These are phyloP conservation scores for Anomalospiza imberbis DNA, from an alignment of 2,797 vertebrate genomes.

Conservation along the genomic window DNA sequence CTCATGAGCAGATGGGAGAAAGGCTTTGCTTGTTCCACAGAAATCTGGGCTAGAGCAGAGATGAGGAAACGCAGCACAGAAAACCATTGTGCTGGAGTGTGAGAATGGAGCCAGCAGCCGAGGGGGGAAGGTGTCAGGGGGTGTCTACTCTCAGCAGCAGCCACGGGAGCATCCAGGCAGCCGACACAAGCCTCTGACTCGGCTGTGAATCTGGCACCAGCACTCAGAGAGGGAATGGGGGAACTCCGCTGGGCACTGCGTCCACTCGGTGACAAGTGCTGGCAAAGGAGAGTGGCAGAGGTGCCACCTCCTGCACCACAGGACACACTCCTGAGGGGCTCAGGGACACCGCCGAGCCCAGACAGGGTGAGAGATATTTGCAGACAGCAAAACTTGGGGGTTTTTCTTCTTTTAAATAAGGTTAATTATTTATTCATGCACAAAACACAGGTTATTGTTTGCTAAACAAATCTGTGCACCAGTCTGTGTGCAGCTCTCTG, in stretches of 20 bases:
- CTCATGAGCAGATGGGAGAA: slow-evolving; percentile 52
- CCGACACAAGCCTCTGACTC: fast-evolving
- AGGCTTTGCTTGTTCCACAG: slow-evolving; percentile 12
- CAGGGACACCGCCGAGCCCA: fast-evolving
- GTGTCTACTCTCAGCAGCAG: background rate
- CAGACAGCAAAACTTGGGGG: background rate
- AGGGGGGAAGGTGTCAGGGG: background rate
- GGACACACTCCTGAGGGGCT: fast-evolving
- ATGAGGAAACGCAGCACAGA: background rate
- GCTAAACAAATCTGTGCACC: slow-evolving; percentile 58
- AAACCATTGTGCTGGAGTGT: background rate
- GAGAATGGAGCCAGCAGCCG: background rate
- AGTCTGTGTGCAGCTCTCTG: background rate
- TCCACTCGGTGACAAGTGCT: fast-evolving
- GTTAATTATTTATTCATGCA: slow-evolving; percentile 43
- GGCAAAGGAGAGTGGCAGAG: background rate
- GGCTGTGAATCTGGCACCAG: background rate
- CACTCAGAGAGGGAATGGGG: background rate
- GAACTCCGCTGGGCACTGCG: fast-evolving
- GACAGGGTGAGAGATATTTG: background rate
- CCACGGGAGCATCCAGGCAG: background rate
- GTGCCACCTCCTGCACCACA: background rate
- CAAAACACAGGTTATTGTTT: slow-evolving; percentile 62
- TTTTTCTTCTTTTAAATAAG: background rate
- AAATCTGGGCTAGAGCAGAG: slow-evolving; percentile 45